Evolutionary conservation across 2,888 invertebrate genomes (phyloP), one percentile per base, ranked within the genome.

Genomic region (Anthophora plumipes): DNA sequence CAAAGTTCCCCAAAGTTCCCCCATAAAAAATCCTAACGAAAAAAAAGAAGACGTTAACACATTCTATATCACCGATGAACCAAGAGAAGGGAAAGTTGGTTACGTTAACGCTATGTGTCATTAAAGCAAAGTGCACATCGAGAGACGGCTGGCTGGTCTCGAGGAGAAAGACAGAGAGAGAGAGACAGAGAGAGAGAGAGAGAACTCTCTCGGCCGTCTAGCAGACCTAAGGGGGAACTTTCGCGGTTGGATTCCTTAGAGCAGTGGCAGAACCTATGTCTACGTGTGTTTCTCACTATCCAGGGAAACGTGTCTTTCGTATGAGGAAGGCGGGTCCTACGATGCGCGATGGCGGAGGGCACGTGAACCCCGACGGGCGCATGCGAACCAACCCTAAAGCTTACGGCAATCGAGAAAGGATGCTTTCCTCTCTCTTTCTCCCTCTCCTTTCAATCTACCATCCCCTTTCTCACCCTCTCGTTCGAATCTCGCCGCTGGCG

Each of bases 301-400:
- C 84, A 80, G 80, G 72, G 73, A 88, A n/a, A 88, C 86, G 88
- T 88, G 88, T 88, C 86, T 88, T 82, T 70, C 79, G 82, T 85
- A 90, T 80, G 87, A 89, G 85, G 86, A 91, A 91, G 91, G 91
- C 90, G 91, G 91, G 85, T 89, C 91, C 90, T 83, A 85, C 63
- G 83, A 84, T 76, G 85, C 73, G 83, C 87, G 90, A 91, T 91
- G 90, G 91, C 90, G 90, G 91, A 90, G 90, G 89, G 88, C 90
- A 90, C 88, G 91, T 91, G 91, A 92, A 89, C 88, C 84, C 77
- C 78, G 71, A 86, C 83, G 84, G 78, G 91, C 91, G 91, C 91
- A 92, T 92, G 92, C 91, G 91, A 91, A 89, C 86, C 83, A 79
- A 87, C 83, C 84, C 88, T 85, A 85, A 88, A 86, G 88, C 88